These are phyloP conservation scores for Meta bourneti DNA, from an alignment of 2,888 invertebrate species.

Conservation along the genomic window DNA sequence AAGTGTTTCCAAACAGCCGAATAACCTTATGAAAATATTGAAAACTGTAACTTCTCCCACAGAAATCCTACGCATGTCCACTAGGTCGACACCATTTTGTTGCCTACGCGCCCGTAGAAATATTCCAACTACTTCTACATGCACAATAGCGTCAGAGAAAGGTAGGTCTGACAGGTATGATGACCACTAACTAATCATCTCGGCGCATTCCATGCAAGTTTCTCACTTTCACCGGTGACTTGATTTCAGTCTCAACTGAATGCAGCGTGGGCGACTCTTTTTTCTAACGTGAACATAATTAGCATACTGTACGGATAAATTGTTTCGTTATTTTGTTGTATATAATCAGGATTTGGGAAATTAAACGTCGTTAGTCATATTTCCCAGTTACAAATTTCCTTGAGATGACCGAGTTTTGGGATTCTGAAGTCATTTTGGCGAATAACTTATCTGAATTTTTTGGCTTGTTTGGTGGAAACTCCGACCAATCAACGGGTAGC, in stretches of 20 bases:
- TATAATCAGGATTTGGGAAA: too few relatives aligned
- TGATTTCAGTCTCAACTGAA: not conserved
- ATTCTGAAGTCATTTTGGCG: too few relatives aligned
- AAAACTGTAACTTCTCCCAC: constrained; percentile 23
- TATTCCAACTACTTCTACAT: constrained; percentile 14
- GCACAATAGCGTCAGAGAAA: not conserved
- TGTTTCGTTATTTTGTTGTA: too few relatives aligned
- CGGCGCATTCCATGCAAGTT: not conserved
- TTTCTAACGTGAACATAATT: not conserved
- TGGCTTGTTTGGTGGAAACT: too few relatives aligned
- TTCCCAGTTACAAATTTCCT: too few relatives aligned
- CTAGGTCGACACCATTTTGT: not conserved
- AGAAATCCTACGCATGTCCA: constrained; percentile 41
- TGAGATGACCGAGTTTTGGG: too few relatives aligned
- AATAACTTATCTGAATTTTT: too few relatives aligned
- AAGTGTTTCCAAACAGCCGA: constrained; percentile 21
- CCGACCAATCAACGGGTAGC: too few relatives aligned
- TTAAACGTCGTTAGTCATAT: too few relatives aligned
- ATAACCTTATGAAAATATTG: constrained; percentile 33
- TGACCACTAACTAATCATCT: not conserved
- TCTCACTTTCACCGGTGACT: not conserved
- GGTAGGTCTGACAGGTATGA: not conserved
- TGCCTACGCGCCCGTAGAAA: constrained; percentile 12
- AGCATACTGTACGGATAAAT: not conserved
- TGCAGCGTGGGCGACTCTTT: not conserved